Conservation (phyloP, 1,140 invertebrate species). For the Odontomachus brunneus region DNA sequence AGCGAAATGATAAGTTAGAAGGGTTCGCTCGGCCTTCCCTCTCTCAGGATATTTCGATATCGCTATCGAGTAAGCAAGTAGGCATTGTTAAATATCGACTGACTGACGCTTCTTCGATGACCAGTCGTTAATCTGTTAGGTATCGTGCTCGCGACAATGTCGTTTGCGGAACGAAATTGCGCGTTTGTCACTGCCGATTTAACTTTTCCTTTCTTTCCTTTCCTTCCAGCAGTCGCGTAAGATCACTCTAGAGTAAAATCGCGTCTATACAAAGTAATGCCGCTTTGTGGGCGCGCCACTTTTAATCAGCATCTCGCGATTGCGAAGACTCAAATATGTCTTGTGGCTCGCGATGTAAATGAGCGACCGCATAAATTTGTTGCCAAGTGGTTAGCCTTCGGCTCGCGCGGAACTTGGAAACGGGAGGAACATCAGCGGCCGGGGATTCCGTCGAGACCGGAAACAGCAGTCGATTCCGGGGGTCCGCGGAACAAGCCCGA, state of each 20-base stretch:
- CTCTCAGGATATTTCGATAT: constrained; percentile 4
- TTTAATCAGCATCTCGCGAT: constrained; percentile 51
- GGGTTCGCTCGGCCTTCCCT: constrained; percentile 6
- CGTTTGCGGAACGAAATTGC: not conserved
- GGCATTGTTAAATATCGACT: not conserved
- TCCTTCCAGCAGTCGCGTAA: not conserved
- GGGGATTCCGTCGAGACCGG: constrained; percentile 39
- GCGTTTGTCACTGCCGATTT: too few relatives aligned
- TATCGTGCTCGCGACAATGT: not conserved
- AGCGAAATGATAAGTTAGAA: constrained; percentile 43
- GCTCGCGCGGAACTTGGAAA: constrained; percentile 56
- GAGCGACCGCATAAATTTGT: constrained; percentile 69
- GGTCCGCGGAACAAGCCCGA: constrained; percentile 24
- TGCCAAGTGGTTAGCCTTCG: constrained; percentile 60
- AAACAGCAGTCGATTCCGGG: constrained; percentile 20
- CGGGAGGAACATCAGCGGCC: not conserved
- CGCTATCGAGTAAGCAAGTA: not conserved
- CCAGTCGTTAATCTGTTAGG: not conserved
- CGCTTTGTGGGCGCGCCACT: not conserved
- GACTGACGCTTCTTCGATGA: not conserved
- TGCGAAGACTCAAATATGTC: constrained; percentile 62
- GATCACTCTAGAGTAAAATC: not conserved
- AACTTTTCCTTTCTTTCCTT: too few relatives aligned
- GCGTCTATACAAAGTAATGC: not conserved
- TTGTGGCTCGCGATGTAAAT: constrained; percentile 58